Conservation (phyloP, 2,113 vertebrate genomes). For the Gallinago jamesoni region DNA sequence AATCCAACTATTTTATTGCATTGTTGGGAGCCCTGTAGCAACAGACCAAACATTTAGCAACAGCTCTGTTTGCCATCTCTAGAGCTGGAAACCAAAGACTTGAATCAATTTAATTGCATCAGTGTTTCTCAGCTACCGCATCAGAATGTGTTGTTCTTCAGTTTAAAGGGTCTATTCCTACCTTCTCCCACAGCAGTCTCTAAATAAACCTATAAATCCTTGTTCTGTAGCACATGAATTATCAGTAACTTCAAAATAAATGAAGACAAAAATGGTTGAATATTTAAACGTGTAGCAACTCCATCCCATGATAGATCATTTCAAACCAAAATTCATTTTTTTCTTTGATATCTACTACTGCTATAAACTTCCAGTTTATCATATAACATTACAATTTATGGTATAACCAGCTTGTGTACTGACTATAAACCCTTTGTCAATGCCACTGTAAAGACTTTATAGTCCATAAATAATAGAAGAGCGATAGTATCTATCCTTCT, state of each 20-base stretch:
- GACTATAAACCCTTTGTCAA: constrained; percentile 84
- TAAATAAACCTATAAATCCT: constrained; percentile 77
- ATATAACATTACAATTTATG: constrained; percentile 86
- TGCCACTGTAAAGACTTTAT: constrained; percentile 83
- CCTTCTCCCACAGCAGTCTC: constrained; percentile 42
- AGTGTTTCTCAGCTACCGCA: constrained; percentile 11
- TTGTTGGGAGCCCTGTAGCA: constrained; percentile 56
- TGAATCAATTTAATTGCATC: constrained; percentile 72
- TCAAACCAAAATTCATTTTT: constrained; percentile 73
- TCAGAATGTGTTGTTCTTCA: constrained; percentile 20
- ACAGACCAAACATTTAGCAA: constrained; percentile 58
- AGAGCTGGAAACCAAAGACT: constrained; percentile 56
- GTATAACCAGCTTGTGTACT: constrained; percentile 82
- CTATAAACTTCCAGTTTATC: constrained; percentile 83
- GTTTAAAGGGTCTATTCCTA: constrained; percentile 32
- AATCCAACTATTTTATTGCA: constrained; percentile 67
- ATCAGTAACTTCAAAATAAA: constrained; percentile 73
- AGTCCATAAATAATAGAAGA: constrained; percentile 81
- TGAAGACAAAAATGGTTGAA: constrained; percentile 80
- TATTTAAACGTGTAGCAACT: constrained; percentile 77
- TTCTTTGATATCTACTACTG: constrained; percentile 78
- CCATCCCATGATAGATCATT: constrained; percentile 75
- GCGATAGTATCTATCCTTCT: constrained; percentile 73
- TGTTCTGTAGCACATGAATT: constrained; percentile 72
- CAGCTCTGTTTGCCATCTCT: constrained; percentile 65